Base-by-base conservation (phyloP, 2,888 invertebrate species). In the Drosophila sordidapex region DNA sequence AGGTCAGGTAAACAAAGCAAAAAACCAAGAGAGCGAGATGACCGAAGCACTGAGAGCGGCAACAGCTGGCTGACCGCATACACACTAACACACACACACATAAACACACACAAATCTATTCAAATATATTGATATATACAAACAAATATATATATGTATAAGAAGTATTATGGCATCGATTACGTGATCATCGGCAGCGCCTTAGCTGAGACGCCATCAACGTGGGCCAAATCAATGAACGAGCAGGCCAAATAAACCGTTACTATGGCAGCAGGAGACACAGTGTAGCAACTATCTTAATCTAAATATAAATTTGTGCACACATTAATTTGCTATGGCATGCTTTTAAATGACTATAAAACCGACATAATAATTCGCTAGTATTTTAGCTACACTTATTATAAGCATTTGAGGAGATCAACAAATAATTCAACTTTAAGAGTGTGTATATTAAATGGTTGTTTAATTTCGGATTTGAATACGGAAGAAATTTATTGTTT, bases 1-100 rank as follows among this genome's bases (percentile, higher is more conserved):
- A 87, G 87, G 87, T 87, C 87, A 87, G 89, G 90, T 88, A 87
- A 90, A 88, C 87, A 90, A 83, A 76, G 58, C 68, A 51, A 54
- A 43, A 46, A 56, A 10, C 36, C 53, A 54, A 49, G 33, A 59
- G 54, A 49, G 40, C 59, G 40, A 38, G 46, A 58, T 49, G 27
- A 48, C 29, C 43, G 15, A 43, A 38, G 40, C 43, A 52, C 31
- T 48, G 54, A 65, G 68, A 72, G 66, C 59, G 72, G 64, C 75
- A 82, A 81, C 83, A 81, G 83, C 83, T 81, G 81, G 76, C 62
- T 70, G 77, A 80, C 83, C 80, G 70, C 64, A 66, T 64, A 52
- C 21, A 54, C 43, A 46, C 29, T 46, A 49, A 46, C 46, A 21
- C 61, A 53, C 7, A 46, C 40, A n/a, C 10, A 56, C 48, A 43